Conservation (phyloP, 2,797 vertebrate species). For the Erpetoichthys calabaricus region DNA sequence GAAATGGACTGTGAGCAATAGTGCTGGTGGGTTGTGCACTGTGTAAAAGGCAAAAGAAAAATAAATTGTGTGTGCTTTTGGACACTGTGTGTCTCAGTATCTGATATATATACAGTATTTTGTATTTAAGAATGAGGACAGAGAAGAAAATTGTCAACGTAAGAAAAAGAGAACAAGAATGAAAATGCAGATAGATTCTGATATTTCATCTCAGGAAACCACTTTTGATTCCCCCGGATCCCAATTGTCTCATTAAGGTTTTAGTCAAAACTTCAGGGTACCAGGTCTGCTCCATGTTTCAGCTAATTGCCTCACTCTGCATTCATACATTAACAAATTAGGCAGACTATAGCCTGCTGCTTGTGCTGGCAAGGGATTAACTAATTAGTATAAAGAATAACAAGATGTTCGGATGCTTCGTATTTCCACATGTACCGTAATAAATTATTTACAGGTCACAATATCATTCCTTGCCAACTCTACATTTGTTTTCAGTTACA, state of each 20-base stretch:
- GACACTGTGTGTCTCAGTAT: too few relatives aligned
- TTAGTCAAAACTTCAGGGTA: slow-evolving; percentile 25
- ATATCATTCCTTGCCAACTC: neutral
- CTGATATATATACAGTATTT: too few relatives aligned
- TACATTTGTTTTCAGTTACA: neutral
- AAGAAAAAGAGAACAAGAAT: too few relatives aligned
- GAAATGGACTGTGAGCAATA: too few relatives aligned
- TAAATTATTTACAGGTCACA: neutral
- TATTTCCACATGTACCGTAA: neutral
- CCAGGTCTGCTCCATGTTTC: slow-evolving; percentile 16
- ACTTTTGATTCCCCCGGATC: slow-evolving; percentile 21
- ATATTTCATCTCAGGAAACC: slow-evolving; percentile 6
- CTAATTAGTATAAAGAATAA: slow-evolving; percentile 23
- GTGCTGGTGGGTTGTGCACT: too few relatives aligned
- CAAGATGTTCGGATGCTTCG: neutral
- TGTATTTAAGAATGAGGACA: too few relatives aligned
- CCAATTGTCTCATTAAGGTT: slow-evolving; percentile 26
- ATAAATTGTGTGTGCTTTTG: too few relatives aligned
- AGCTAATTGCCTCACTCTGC: slow-evolving; percentile 28
- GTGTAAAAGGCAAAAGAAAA: too few relatives aligned
- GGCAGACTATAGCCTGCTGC: slow-evolving; percentile 16
- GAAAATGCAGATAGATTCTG: slow-evolving; percentile 8
- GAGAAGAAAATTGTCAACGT: too few relatives aligned
- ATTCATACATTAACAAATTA: slow-evolving; percentile 24
- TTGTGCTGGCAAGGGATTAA: slow-evolving; percentile 19